Base-by-base conservation (phyloP, 2,113 vertebrate species). In the Hirundichthys speculiger region DNA sequence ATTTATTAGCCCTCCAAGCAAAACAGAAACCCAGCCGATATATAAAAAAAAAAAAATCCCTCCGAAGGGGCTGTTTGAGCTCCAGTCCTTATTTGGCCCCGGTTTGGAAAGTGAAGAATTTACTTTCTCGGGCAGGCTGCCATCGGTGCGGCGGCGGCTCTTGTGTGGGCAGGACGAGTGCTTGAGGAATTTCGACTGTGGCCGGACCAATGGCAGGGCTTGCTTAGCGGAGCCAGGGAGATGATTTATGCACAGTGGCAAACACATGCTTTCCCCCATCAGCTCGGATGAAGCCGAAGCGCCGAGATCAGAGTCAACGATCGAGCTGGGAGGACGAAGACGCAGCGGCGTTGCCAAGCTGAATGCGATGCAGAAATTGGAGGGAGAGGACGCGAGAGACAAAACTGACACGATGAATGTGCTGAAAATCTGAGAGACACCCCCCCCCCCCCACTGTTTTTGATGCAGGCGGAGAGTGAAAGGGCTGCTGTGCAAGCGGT, bases 11-110 rank as follows among this genome's bases (percentile, higher is more conserved):
- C 27, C 47, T 86, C 75, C 83, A 86, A 86, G 64, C 78, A 66
- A 87, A 88, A 87, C 77, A 86, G 77, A 78, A 86, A 68, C 42
- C 69, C 68, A 58, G 75, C 65, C 43, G 52, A 71, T 38, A 67
- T 69, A 58, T n/a, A n/a, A n/a, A n/a, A n/a, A n/a, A n/a, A n/a
- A n/a, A n/a, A 76, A 75, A 84, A 81, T 74, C 82, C 51, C 77
- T 78, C 66, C 62, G 46, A 80, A 77, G 60, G 50, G 52, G 46
- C 73, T 34, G 69, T 76, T 84, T 74, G 74, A 77, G 80, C 85
- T 79, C 40, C 75, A 42, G 73, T 73, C 87, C 89, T 86, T 90
- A 86, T 89, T 89, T 86, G 83, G 84, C 70, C 69, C 74, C 75
- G 12, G 24, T 74, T 78, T 80, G 72, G 68, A 83, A 73, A 84